These are phyloP conservation scores for Zaprionus davidi DNA, from an alignment of 1,140 invertebrate genomes.

Conservation along the genomic window DNA sequence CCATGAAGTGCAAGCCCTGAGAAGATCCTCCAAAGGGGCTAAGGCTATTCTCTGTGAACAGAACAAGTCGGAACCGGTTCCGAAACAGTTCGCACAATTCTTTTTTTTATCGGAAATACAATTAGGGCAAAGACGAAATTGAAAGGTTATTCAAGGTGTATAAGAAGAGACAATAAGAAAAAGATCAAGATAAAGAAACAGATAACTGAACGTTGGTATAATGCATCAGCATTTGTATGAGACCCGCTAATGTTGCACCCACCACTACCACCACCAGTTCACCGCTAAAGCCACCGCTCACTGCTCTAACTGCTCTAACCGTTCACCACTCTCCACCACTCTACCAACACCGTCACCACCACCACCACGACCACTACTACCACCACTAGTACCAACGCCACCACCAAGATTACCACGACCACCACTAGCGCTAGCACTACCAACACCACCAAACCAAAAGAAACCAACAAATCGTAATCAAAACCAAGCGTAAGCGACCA, in stretches of 20 bases:
- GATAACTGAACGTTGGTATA: neutral
- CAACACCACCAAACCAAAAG: slow-evolving; percentile 27
- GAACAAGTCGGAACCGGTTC: neutral
- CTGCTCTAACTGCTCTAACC: slow-evolving; percentile 14
- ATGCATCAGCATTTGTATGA: slow-evolving; percentile 3
- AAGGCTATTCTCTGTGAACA: neutral
- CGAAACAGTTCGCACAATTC: neutral
- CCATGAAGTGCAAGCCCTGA: neutral
- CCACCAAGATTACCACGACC: slow-evolving; percentile 31
- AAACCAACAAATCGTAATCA: slow-evolving; percentile 43
- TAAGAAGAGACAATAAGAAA: neutral
- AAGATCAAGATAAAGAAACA: neutral
- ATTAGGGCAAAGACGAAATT: neutral
- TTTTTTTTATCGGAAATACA: neutral
- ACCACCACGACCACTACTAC: slow-evolving; percentile 22
- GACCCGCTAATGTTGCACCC: slow-evolving; percentile 46
- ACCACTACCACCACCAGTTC: slow-evolving; percentile 40
- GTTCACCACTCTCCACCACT: slow-evolving; percentile 24
- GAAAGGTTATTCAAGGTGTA: neutral
- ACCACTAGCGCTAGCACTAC: slow-evolving; percentile 30
- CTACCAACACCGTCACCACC: slow-evolving; percentile 37
- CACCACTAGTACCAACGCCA: slow-evolving; percentile 29
- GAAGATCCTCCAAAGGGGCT: neutral
- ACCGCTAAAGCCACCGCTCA: slow-evolving; percentile 60
- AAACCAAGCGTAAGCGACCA: slow-evolving; percentile 15